Evolutionary conservation across 2,888 invertebrate genomes (phyloP), one percentile per base, ranked within the genome.

Genomic region (Cyclophora albipunctata): DNA sequence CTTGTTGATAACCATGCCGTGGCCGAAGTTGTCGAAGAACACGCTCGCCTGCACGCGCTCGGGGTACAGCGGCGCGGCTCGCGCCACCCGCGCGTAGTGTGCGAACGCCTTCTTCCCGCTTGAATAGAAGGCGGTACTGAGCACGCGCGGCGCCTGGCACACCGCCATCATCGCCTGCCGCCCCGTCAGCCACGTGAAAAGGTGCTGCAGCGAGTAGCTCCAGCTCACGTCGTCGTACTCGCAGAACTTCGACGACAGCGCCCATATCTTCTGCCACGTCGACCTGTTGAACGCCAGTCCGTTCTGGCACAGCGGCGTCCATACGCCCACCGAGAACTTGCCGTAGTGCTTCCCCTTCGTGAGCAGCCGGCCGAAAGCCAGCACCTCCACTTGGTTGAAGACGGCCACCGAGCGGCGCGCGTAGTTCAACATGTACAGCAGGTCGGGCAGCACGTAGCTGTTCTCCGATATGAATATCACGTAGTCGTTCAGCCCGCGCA

Each of bases 281-380:
- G 66, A 67, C 45, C 50, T 62, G 53, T 79, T 76, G 49, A 81
- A 75, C 3, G 78, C 71, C 5, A 80, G 51, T 5, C 78, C 80
- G 34, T 59, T 54, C 47, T 67, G 68, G 49, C 61, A 70, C 3
- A 65, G 65, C 4, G 80, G 76, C 33, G 59, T 58, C 81, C 81
- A 81, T 6, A 65, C 53, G n/a, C 69, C 71, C 42, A 78, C 53
- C 4, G 60, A 55, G 3, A 81, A 47, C 33, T 69, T 37, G 42
- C 66, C 61, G 50, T 59, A 62, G 33, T 72, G 67, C 5, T 67
- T 52, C 33, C 52, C 47, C 3, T 48, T 54, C 0, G 53, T 53
- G 40, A 54, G 53, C 3, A 63, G 59, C 42, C 64, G 55, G 0
- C 79, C 79, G n/a, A 78, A 62, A 0, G 76, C 64, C 48, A 76